Base-by-base conservation (phyloP, 2,888 invertebrate genomes). In the Sinohyriopsis cumingii region DNA sequence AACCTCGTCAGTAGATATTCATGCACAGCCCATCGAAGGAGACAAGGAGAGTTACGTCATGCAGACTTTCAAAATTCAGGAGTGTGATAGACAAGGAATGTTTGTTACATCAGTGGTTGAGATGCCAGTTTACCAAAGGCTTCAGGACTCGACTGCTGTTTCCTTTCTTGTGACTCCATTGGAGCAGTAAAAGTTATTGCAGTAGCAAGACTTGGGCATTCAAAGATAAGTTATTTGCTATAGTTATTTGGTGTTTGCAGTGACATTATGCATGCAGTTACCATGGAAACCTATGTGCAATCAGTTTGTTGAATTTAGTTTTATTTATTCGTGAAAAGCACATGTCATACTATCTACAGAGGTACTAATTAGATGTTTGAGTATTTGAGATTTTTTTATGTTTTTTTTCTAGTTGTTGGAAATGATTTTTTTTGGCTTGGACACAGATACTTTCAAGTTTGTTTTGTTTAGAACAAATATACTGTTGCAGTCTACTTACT, bases 131-230 rank as follows among this genome's bases (percentile, higher is more conserved):
- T 94, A 95, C 83, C 94, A 95, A 90, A 94, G 95, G 90, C 93
- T 96, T 87, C 94, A 94, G 88, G 94, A 94, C 88, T 94, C 95
- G 83, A 93, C 96, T 85, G 96, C 96, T 84, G 94, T 96, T 87
- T 96, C 96, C 90, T 96, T 98, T 90, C 96, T 95, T 90, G 94
- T 98, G 85, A 97, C 96, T 90, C 97, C 97, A 18, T 53, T 78
- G 45, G 78, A 78, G 53, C 73, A 66, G 53, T 73, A 12, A 45
- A 45, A 45, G 45, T 45, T 45, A 15, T 45, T 45, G 45, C 45
- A 45, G 45, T 45, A 45, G 45, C 45, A 15, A 45, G 45, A 45
- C 15, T 45, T 45, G 45, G 45, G 15, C 45, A 45, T 45, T 45
- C 45, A 45, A 33, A 45, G 45, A 45, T 45, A 45, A 45, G 45